These are phyloP conservation scores for Prosapia bicincta DNA, from an alignment of 2,888 invertebrate species.

Conservation along the genomic window DNA sequence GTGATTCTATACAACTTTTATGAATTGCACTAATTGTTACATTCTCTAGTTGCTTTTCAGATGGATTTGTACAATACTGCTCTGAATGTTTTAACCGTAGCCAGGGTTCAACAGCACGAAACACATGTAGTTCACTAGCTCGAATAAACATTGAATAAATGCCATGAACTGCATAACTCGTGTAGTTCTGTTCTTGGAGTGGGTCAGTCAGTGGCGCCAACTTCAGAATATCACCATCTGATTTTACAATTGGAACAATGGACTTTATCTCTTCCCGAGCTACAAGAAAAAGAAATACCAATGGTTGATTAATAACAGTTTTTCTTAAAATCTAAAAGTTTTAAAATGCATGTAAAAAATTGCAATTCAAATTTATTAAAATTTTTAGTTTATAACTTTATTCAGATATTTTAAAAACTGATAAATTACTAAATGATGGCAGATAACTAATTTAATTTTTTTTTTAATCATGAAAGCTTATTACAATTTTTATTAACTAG, in stretches of 20 bases:
- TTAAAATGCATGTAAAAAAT: no score
- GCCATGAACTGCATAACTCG: conserved; percentile 42
- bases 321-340: no score
- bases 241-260: conserved; percentile 58
- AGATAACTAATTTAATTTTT: no score
- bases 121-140: conserved; percentile 62
- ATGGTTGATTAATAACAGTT: no score
- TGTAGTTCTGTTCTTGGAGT: not conserved
- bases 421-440: no score
- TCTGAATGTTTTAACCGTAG: conserved; percentile 55
- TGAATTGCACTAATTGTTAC: conserved; percentile 7
- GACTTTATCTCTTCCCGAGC: conserved; percentile 55
- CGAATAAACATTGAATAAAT: conserved; percentile 69
- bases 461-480: no score
- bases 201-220: conserved; percentile 40
- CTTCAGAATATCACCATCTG: conserved; percentile 60
- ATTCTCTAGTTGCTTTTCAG: conserved; percentile 38
- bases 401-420: no score
- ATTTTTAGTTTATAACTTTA: no score
- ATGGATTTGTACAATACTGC: conserved; percentile 36
- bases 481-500: no score
- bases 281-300: conserved; percentile 18
- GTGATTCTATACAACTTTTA: conserved; percentile 15
- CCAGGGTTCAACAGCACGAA: conserved; percentile 79
- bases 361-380: no score